A percentile compares a stretch with the other conserved stretches of the same genome.
These are phyloP conservation scores for Cybosia mesomella DNA, from an alignment of 2,888 invertebrate genomes.

Conservation along the genomic window DNA sequence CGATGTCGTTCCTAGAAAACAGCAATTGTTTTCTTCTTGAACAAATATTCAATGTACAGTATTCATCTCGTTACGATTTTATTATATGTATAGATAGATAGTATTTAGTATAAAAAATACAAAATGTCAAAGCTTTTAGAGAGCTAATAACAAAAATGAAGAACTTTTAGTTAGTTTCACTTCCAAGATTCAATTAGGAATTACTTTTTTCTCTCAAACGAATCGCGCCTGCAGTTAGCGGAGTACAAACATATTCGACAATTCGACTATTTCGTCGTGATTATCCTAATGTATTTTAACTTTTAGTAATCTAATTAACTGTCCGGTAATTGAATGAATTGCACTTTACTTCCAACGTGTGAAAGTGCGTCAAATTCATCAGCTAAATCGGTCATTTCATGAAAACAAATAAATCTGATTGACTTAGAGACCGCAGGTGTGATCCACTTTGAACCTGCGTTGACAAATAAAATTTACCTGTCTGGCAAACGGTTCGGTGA, in stretches of 20 bases:
- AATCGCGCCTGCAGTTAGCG: background rate
- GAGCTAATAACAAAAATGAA: conserved; percentile 13
- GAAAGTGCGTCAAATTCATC: conserved; percentile 73
- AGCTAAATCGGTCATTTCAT: conserved; percentile 60
- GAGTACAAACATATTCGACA: background rate
- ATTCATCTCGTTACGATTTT: background rate
- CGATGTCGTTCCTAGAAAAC: too few relatives aligned
- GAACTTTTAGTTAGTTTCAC: conserved; percentile 8
- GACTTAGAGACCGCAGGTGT: conserved; percentile 12
- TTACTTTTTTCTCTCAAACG: background rate
- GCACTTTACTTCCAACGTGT: conserved; percentile 40
- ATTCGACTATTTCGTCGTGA: conserved; percentile 3
- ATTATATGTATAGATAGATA: background rate
- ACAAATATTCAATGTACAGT: too few relatives aligned
- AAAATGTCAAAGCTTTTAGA: conserved; percentile 11
- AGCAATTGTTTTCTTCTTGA: too few relatives aligned
- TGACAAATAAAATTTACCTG: background rate
- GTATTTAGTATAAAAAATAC: background rate
- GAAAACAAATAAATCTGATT: conserved; percentile 57
- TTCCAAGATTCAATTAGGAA: conserved; percentile 17
- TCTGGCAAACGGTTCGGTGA: background rate
- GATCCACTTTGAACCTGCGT: conserved; percentile 2
- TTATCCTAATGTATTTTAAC: conserved; percentile 17
- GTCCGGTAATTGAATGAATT: conserved; percentile 28
- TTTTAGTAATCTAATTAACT: conserved; percentile 21